phyloP scores from a whole-genome alignment of 2,797 vertebrate species.

The Mastacembelus armatus region DNA sequence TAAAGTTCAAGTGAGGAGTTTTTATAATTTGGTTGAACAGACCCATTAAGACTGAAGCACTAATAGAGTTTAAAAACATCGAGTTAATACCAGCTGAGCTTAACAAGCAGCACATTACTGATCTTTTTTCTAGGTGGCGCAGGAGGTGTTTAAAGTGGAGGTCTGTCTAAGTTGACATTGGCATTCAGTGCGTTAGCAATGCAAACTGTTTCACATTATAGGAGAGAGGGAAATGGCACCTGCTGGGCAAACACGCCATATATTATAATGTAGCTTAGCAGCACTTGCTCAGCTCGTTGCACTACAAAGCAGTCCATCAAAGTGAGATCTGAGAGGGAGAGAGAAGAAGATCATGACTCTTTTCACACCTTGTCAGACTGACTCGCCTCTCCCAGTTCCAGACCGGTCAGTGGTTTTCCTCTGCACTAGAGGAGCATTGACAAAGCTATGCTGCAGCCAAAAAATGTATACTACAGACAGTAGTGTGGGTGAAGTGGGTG shows the following conservation, averaged over 20 bases:
- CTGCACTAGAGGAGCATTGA: slow-evolving; percentile 33
- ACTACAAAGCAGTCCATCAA: slow-evolving; percentile 83
- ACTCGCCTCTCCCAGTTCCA: slow-evolving; percentile 66
- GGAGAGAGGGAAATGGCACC: slow-evolving; percentile 74
- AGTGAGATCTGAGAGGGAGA: slow-evolving; percentile 78
- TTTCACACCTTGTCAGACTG: slow-evolving; percentile 83
- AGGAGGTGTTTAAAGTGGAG: slow-evolving; percentile 46
- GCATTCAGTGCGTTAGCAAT: slow-evolving; percentile 65
- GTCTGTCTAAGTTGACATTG: slow-evolving; percentile 67
- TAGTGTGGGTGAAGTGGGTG: not conserved
- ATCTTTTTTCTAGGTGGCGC: slow-evolving; percentile 33
- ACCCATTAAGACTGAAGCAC: not conserved
- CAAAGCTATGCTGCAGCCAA: slow-evolving; percentile 42
- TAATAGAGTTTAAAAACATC: slow-evolving; percentile 28
- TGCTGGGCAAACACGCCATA: slow-evolving; percentile 77
- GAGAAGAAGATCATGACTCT: slow-evolving; percentile 80
- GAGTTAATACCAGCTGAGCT: slow-evolving; percentile 26
- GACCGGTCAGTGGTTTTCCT: slow-evolving; percentile 57
- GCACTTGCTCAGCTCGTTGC: slow-evolving; percentile 73
- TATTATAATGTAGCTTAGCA: slow-evolving; percentile 78
- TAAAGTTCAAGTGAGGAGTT: not conserved
- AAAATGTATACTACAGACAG: slow-evolving; percentile 39
- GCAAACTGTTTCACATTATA: slow-evolving; percentile 74
- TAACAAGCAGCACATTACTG: slow-evolving; percentile 41
- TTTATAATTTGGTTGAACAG: slow-evolving; percentile 3